Base-by-base conservation (phyloP, 2,797 vertebrate genomes). In the Sebastes elongatus region DNA sequence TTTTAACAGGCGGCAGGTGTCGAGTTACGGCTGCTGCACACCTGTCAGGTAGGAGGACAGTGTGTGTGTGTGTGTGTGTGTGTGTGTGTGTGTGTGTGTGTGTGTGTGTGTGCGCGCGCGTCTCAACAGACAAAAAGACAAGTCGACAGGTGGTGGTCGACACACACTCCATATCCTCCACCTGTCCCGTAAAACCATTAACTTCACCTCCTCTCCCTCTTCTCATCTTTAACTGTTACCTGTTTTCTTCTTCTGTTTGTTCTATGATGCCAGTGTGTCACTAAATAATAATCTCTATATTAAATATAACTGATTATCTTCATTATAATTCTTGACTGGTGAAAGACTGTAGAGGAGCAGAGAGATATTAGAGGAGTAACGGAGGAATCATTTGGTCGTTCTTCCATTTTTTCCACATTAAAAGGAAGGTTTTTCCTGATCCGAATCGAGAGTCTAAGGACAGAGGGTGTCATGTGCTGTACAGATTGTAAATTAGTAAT, bases 1-100 rank as follows among this genome's bases (percentile, higher is more conserved):
- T 53, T 61, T 60, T 11, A 81, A 65, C 81, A 28, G 42, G 33
- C 53, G 0, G 74, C 82, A 79, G 81, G 76, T 86, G 78, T 88
- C 10, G 13, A 18, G 49, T 85, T 81, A 82, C 73, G 1, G 78
- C 78, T 76, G 82, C 76, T 60, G 78, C 78, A 49, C 90, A 91
- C 79, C 83, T 84, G 86, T 81, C 86, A 85, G 86, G 78, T 82
- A 61, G 25, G 59, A 46, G 28, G 6, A 49, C 23, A 13, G 52
- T 2, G 46, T 2, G 55, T 8, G 61, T 53, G 66, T 25, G 23
- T 25, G 23, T 25, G 23, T 25, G 23, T 25, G 23, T 25, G 23
- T 25, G 23, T 28, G 25, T 27, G 25, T 27, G 25, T 27, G 27
- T 27, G 27, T 27, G 25, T 27, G 25, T 27, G 25, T 27, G 25